A percentile compares a stretch with the other conserved stretches of the same genome.
Evolutionary conservation across 1,140 invertebrate genomes (phyloP).

Genomic region (Lepidotrigona ventralis): DNA sequence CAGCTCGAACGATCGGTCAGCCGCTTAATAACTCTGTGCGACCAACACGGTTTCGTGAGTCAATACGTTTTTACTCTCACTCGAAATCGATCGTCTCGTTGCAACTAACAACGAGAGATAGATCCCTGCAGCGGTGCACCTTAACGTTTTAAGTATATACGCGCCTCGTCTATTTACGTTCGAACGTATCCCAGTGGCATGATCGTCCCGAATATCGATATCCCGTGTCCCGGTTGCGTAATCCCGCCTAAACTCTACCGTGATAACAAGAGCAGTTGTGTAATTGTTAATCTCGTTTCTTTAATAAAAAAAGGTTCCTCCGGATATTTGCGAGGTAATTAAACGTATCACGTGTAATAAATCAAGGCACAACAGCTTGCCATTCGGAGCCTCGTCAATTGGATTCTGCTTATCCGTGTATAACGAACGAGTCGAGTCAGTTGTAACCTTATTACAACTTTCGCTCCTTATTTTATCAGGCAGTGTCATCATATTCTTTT

Average conservation of each 20-base stretch:
- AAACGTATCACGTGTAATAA: neutral
- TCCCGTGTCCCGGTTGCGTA: neutral
- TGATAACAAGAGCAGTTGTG: neutral
- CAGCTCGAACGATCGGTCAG: neutral
- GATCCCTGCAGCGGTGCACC: neutral
- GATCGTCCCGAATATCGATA: slow-evolving; percentile 1
- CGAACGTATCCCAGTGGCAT: neutral
- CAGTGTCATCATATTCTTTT: too few species aligned
- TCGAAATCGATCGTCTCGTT: too few species aligned
- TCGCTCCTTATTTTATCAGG: too few species aligned
- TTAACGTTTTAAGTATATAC: neutral
- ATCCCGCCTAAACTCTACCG: neutral
- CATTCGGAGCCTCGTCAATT: neutral
- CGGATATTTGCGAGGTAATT: neutral
- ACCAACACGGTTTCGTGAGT: neutral
- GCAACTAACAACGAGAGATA: neutral
- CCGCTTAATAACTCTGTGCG: neutral
- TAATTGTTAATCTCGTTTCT: neutral
- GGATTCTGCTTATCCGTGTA: too few species aligned
- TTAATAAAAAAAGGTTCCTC: neutral
- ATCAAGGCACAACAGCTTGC: neutral
- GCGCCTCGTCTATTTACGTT: neutral
- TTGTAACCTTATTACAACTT: too few species aligned
- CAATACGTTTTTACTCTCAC: neutral
- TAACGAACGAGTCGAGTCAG: too few species aligned